These are phyloP conservation scores for Budorcas taxicolor DNA, from an alignment of 2,113 vertebrate species.

Conservation along the genomic window DNA sequence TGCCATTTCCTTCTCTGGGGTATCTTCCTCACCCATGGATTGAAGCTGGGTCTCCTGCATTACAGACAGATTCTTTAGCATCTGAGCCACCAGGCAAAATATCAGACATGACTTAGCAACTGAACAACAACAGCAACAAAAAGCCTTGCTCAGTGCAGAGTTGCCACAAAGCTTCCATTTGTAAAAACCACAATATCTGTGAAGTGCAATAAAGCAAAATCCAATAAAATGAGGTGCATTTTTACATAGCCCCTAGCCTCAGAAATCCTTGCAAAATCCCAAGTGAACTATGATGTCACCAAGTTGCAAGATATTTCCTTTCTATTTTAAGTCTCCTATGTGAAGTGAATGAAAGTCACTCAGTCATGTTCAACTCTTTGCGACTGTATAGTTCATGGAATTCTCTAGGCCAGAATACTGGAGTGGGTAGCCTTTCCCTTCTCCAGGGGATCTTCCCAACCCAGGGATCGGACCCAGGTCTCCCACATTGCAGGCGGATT, in stretches of 20 bases:
- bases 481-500: neutral
- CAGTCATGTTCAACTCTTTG: neutral
- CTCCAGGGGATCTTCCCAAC: neutral
- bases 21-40: neutral
- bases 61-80: neutral
- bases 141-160: neutral
- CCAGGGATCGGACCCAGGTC: rapidly evolving
- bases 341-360: neutral
- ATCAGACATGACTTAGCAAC: neutral
- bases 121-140: neutral
- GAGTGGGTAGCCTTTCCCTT: neutral
- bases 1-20: neutral
- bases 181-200: neutral
- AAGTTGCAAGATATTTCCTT: neutral
- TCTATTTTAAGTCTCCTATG: neutral
- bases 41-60: neutral
- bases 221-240: neutral
- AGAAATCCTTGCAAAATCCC: neutral
- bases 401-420: neutral
- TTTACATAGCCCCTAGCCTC: neutral
- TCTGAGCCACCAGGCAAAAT: neutral
- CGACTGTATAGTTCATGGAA: neutral
- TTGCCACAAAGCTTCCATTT: neutral
- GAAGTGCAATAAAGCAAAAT: neutral
- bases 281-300: neutral